A percentile compares a stretch with the other conserved stretches of the same genome.
Evolutionary conservation across 2,888 invertebrate genomes (phyloP).

Genomic region (Cheilosia scutellata): DNA sequence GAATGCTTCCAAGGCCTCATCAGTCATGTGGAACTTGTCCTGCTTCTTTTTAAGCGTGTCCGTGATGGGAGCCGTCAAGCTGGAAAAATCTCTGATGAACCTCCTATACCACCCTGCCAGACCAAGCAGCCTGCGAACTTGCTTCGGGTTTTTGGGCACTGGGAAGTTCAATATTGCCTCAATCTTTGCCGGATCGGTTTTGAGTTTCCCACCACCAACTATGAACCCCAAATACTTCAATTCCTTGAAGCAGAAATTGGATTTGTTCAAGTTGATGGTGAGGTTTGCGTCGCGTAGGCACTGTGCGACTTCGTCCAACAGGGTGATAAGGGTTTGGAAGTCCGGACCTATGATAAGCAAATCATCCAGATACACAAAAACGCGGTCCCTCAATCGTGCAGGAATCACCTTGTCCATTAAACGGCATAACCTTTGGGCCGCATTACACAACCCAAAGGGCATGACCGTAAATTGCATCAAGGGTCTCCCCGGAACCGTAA

Average conservation of each 20-base stretch:
- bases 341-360: constrained; percentile 51
- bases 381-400: constrained; percentile 25
- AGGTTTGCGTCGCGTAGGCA: constrained; percentile 43
- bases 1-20: constrained; percentile 45
- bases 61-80: constrained; percentile 35
- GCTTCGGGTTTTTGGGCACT: constrained; percentile 21
- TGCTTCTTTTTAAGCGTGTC: constrained; percentile 39
- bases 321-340: constrained; percentile 32
- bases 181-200: constrained; percentile 55
- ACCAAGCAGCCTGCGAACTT: constrained; percentile 65
- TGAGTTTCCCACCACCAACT: constrained; percentile 19
- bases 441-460: constrained; percentile 69
- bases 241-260: constrained; percentile 50
- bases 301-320: constrained; percentile 50
- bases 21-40: constrained; percentile 36
- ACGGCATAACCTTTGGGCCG: constrained; percentile 58
- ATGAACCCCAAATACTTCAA: constrained; percentile 60
- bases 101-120: constrained; percentile 66
- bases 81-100: constrained; percentile 55
- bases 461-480: constrained; percentile 61
- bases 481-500: constrained; percentile 49
- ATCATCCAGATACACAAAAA: constrained; percentile 38
- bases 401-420: constrained; percentile 57
- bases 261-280: constrained; percentile 46
- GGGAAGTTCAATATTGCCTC: constrained; percentile 50